Evolutionary conservation across 2,888 invertebrate genomes (phyloP).

Genomic region (Patella pellucida): DNA sequence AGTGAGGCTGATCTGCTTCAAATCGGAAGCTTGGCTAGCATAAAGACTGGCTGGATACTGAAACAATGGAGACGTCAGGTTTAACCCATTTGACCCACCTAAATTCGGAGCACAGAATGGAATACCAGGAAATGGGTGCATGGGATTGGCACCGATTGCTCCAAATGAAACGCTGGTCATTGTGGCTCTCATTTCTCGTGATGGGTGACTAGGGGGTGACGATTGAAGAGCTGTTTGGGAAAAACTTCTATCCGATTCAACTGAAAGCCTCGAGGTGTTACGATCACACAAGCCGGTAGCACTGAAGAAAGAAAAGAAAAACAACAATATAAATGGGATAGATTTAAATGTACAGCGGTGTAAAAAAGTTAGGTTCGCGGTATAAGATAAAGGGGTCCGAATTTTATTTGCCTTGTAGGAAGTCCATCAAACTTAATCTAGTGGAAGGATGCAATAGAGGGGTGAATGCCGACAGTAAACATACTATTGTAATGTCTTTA

Average conservation of each 20-base stretch:
- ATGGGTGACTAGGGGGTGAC: conserved; percentile 14
- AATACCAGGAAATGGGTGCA: conserved; percentile 42
- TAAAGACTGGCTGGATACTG: conserved; percentile 50
- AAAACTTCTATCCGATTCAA: conserved; percentile 15
- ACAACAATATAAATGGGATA: not conserved
- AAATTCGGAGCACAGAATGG: conserved; percentile 35
- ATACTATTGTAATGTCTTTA: conserved; percentile 15
- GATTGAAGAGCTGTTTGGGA: conserved; percentile 8
- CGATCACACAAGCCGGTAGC: conserved; percentile 18
- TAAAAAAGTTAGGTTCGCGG: not conserved
- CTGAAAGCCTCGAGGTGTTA: not conserved
- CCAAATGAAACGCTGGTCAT: conserved; percentile 39
- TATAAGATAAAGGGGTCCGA: not conserved
- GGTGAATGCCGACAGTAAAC: conserved; percentile 17
- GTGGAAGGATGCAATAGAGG: conserved; percentile 16
- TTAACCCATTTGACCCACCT: conserved; percentile 19
- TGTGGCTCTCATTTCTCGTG: conserved; percentile 35
- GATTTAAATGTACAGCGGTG: not conserved
- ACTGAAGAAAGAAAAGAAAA: conserved; percentile 18
- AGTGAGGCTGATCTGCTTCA: conserved; percentile 42
- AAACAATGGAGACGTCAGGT: conserved; percentile 45
- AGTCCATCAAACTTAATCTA: conserved; percentile 22
- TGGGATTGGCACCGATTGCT: conserved; percentile 30
- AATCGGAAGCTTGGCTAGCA: conserved; percentile 35
- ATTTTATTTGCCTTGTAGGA: conserved; percentile 18